Evolutionary conservation across 2,888 invertebrate genomes (phyloP).

Genomic region (Ecdyonurus torrentis): DNA sequence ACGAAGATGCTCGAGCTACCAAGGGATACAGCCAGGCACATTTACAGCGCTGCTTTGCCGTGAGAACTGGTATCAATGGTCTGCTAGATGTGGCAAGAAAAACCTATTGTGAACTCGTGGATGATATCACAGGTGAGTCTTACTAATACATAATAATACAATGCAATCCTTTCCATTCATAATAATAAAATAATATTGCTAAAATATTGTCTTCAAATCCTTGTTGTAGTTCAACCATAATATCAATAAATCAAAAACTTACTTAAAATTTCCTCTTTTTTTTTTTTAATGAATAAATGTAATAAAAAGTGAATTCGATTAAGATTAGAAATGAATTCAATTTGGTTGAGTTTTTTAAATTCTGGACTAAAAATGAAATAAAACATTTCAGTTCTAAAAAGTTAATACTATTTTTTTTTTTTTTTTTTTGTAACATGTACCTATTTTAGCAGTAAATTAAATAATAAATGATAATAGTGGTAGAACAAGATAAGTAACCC

Average conservation of each 20-base stretch:
- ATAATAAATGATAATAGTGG: no score
- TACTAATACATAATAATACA: neutral
- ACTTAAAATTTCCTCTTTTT: neutral
- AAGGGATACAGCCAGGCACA: slow-evolving; percentile 35
- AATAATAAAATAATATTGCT: neutral
- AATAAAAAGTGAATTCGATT: no score
- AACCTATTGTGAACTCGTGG: slow-evolving; percentile 71
- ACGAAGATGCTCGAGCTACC: slow-evolving; percentile 34
- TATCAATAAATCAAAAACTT: neutral
- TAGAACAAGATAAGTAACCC: no score
- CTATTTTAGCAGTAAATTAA: no score
- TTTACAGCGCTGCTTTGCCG: slow-evolving; percentile 54
- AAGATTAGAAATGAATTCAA: no score
- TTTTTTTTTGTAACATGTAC: no score
- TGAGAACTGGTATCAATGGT: slow-evolving; percentile 57
- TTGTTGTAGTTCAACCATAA: neutral
- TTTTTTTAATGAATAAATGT: slow-evolving; percentile 2
- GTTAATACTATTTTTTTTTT: no score
- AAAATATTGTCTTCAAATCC: neutral
- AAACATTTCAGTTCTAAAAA: no score
- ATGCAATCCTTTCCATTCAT: neutral
- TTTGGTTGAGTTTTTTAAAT: no score
- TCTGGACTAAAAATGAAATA: no score
- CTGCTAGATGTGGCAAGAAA: slow-evolving; percentile 68
- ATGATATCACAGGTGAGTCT: slow-evolving; percentile 49